phyloP scores from a whole-genome alignment of 2,888 invertebrate species.

The Mythimna pallens region DNA sequence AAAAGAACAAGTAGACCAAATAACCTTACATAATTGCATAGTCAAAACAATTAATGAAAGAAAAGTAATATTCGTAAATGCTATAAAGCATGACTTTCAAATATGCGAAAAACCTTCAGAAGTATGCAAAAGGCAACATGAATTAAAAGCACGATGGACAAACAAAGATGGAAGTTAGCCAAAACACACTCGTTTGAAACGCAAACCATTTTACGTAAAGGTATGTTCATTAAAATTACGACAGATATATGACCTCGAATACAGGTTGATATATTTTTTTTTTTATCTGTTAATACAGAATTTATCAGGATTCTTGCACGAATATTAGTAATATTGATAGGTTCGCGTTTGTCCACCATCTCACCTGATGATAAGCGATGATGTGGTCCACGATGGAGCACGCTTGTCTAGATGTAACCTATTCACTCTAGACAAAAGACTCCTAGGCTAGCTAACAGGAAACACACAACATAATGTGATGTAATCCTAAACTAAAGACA shows the following conservation, averaged over 20 bases:
- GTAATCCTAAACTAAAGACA: too few relatives aligned
- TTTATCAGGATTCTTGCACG: background rate
- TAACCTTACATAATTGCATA: background rate
- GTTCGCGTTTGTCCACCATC: too few relatives aligned
- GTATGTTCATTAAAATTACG: conserved; percentile 2
- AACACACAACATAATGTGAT: too few relatives aligned
- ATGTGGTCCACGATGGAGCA: too few relatives aligned
- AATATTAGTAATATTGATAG: too few relatives aligned
- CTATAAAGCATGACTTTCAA: background rate
- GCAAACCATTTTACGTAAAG: conserved; percentile 2
- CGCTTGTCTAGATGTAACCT: too few relatives aligned
- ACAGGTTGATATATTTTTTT: too few relatives aligned
- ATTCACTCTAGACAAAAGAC: too few relatives aligned
- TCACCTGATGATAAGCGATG: too few relatives aligned
- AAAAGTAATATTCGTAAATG: background rate
- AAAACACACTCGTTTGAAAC: conserved; percentile 4
- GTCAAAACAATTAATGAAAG: too few relatives aligned
- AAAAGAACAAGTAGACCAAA: background rate
- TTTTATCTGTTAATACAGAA: too few relatives aligned
- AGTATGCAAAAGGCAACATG: background rate
- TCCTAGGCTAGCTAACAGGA: too few relatives aligned
- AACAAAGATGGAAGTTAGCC: conserved; percentile 24
- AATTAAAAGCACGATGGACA: background rate
- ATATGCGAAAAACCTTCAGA: background rate
- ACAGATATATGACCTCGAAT: background rate